Percentiles rank a stretch among this genome's conserved stretches.
Evolutionary conservation across 2,113 vertebrate species (phyloP).

Genomic region (Lamprologus sp.): DNA sequence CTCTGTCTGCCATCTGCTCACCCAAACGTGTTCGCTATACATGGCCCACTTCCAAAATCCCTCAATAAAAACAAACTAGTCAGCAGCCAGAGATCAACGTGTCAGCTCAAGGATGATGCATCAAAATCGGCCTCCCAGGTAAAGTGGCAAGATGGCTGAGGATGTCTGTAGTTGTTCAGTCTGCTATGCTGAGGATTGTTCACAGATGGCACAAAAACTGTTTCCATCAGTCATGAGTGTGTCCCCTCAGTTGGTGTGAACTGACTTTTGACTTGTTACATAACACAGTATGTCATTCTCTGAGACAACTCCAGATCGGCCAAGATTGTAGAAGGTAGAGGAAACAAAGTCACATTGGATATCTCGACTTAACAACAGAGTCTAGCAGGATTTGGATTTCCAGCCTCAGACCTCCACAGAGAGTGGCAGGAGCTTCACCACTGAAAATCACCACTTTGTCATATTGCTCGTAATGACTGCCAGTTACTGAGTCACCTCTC

Average conservation of each 20-base stretch:
- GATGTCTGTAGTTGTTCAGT: neutral
- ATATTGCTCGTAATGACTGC: neutral
- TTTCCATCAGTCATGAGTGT: conserved; percentile 1
- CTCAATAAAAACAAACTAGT: neutral
- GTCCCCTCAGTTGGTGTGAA: neutral
- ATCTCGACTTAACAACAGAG: neutral
- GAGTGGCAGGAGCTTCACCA: neutral
- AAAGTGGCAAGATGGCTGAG: neutral
- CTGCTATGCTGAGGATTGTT: neutral
- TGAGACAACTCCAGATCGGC: neutral
- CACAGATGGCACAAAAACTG: conserved; percentile 28
- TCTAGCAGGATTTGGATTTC: neutral
- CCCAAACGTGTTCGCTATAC: neutral
- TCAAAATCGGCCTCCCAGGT: neutral
- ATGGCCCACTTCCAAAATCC: neutral
- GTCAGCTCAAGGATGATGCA: neutral
- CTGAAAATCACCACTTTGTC: conserved; percentile 8
- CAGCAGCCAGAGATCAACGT: neutral
- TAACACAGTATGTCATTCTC: conserved; percentile 3
- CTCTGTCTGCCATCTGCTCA: conserved; percentile 4
- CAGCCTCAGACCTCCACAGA: neutral
- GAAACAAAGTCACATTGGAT: neutral
- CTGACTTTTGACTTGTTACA: conserved; percentile 21
- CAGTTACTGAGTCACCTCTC: conserved; percentile 12
- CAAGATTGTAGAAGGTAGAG: neutral